Base-by-base conservation (phyloP, 1,140 invertebrate species). In the Amyelois transitella region DNA sequence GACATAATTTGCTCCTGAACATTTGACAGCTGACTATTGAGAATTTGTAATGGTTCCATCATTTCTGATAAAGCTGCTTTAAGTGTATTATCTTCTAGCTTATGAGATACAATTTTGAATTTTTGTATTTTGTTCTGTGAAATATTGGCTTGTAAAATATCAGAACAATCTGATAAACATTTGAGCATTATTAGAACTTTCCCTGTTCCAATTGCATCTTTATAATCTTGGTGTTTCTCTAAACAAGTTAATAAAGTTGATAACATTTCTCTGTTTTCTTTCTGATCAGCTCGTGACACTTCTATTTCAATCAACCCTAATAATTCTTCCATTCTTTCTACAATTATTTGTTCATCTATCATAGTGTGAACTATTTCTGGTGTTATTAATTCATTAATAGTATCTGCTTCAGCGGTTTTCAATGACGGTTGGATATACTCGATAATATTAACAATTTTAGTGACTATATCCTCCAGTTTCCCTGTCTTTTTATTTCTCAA, bases 121-220 rank as follows among this genome's bases (percentile, higher is more conserved):
- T 66, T 50, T 6, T 57, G 18, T 53, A 66, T 43, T 19, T 32
- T 51, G 19, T 17, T 43, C 14, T 43, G n/a, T 14, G 20, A 20
- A 21, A 44, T 43, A 8, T 10, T 18, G 7, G 59, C 48, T 60
- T 72, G 72, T 24, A 86, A 48, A 10, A 81, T 62, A 25, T 69
- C 62, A 6, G 65, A 72, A 66, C 78, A 85, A 58, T 83, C 75
- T 49, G 71, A 63, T 14, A 86, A 58, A 69, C 74, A 79, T 69
- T 81, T 78, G 5, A 79, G 43, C 49, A 85, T 20, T 20, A 86
- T 77, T 8, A 86, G 59, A n/a, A 52, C 64, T 59, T 79, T 78
- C 17, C 72, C 71, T 22, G 58, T 63, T 6, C 75, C 75, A 17
- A 20, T 52, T 7, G 72, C 66, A 60, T 73, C 66, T 67, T 76